Evolutionary conservation across 2,888 invertebrate species (phyloP), one percentile per base, ranked within the genome.

Genomic region (Emmelina monodactyla): DNA sequence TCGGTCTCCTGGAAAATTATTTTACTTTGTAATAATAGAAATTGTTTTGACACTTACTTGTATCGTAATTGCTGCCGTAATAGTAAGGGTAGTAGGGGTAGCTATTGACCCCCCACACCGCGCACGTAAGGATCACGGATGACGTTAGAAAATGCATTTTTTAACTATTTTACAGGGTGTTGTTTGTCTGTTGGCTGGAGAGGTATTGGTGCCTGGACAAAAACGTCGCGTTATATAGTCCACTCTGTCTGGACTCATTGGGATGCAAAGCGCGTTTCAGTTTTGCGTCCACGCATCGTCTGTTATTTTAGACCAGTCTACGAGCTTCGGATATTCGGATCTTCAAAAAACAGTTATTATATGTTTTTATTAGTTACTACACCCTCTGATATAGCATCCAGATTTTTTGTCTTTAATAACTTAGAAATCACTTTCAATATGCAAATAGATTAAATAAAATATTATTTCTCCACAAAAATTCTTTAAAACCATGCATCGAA

Each of bases 41-140:
- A n/a, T n/a, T n/a, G n/a, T n/a, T n/a, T n/a, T n/a, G n/a, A 28
- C 40, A 75, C 78, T 76, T 45, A 79, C 78, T 42, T 34, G 75
- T 56, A 47, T 79, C 78, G 45, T 70, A 54, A 49, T 73, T 63
- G 28, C 42, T 57, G 48, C 71, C 72, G n/a, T 25, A 25, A 47
- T 76, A 73, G 40, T 67, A 64, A 1, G 76, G 73, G 39, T 70
- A 73, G 39, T 67, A 69, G 0, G 78, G 76, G 39, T 63, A 73
- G 37, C 61, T 67, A 22, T 42, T 50, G 16, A 53, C 64, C 42
- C 63, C 60, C 57, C 60, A 65, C 34, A 71, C 43, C 36, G 51
- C 60, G 53, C 63, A 65, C 47, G 51, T 57, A 37, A 71, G 39
- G 30, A 59, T 39, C 41, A 69, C 49, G 37, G 72, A 35, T 7